Conservation (phyloP, 2,888 invertebrate species). For the Leucophora obtusa region DNA sequence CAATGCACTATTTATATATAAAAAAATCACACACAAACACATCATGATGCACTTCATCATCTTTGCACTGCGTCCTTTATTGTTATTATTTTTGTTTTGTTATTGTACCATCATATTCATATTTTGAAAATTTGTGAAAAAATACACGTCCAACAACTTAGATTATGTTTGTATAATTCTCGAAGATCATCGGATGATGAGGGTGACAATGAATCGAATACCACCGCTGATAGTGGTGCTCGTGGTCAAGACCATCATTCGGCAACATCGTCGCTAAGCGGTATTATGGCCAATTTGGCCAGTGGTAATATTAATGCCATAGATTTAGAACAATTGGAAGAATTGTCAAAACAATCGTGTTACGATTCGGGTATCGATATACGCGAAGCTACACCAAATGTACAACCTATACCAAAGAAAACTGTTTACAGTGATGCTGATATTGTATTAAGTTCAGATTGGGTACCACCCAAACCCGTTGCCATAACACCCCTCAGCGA, state of each 20-base stretch:
- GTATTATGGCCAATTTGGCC: conserved; percentile 64
- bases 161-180: conserved; percentile 78
- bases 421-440: conserved; percentile 90
- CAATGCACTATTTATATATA: background rate
- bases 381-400: conserved; percentile 85
- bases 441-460: conserved; percentile 90
- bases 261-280: conserved; percentile 72
- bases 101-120: conserved; percentile 37
- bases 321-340: conserved; percentile 79
- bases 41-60: conserved; percentile 11
- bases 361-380: conserved; percentile 95
- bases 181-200: conserved; percentile 79
- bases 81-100: conserved; percentile 12
- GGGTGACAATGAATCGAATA: conserved; percentile 77
- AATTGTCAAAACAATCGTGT: conserved; percentile 89
- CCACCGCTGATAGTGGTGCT: conserved; percentile 75
- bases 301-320: conserved; percentile 71
- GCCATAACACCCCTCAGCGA: conserved; percentile 85
- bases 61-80: background rate
- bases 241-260: conserved; percentile 74
- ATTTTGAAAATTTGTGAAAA: conserved; percentile 22
- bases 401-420: conserved; percentile 82
- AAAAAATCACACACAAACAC: background rate
- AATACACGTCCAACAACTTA: conserved; percentile 67
- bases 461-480: conserved; percentile 91